A percentile compares a stretch with the other conserved stretches of the same genome.
Conservation (phyloP, 2,888 invertebrate species). For the Agonopterix heracliana region DNA sequence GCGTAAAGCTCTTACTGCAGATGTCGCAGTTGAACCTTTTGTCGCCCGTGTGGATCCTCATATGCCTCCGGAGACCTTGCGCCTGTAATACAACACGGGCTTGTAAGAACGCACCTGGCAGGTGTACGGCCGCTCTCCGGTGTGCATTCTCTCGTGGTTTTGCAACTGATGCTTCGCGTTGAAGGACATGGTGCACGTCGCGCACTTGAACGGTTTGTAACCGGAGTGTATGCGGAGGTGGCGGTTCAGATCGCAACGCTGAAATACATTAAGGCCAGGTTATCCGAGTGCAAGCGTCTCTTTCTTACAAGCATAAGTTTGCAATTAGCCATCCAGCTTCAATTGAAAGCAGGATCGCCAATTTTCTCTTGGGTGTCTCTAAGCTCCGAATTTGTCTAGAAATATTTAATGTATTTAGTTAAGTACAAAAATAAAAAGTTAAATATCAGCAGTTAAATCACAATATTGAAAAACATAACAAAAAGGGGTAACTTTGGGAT, state of each 20-base stretch:
- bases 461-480: background rate
- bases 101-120: conserved; percentile 53
- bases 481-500: too few relatives aligned
- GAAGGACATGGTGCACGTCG: conserved; percentile 69
- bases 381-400: too few relatives aligned
- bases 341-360: too few relatives aligned
- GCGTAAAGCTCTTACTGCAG: conserved; percentile 48
- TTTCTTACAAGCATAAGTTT: background rate
- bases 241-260: conserved; percentile 71
- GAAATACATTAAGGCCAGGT: conserved; percentile 35
- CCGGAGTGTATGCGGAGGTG: conserved; percentile 72
- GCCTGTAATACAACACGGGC: conserved; percentile 37
- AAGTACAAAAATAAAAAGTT: too few relatives aligned
- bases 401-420: too few relatives aligned
- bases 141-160: conserved; percentile 73
- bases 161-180: conserved; percentile 73
- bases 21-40: conserved; percentile 44
- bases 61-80: conserved; percentile 44
- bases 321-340: too few relatives aligned
- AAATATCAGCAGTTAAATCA: background rate
- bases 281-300: too few relatives aligned
- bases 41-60: conserved; percentile 48
- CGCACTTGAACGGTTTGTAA: conserved; percentile 70
- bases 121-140: conserved; percentile 67
- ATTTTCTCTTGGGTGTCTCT: too few relatives aligned